phyloP scores from a whole-genome alignment of 2,888 invertebrate genomes.

The Dryobota labecula region DNA sequence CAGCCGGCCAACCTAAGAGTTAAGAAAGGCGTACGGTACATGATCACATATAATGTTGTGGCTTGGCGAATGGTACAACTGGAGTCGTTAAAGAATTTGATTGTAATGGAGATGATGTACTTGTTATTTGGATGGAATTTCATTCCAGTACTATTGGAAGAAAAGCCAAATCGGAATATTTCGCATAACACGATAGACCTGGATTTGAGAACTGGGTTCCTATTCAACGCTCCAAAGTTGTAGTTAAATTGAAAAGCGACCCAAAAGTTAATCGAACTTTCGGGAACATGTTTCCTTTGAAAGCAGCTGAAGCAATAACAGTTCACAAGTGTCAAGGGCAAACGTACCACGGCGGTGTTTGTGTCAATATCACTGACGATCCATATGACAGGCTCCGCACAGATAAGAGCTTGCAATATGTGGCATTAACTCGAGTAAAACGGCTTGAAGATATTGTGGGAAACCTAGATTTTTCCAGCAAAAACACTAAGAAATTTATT shows the following conservation, averaged over 20 bases:
- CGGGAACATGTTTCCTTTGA: constrained; percentile 22
- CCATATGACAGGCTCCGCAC: not conserved
- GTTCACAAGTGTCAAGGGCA: constrained; percentile 19
- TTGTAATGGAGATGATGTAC: constrained; percentile 1
- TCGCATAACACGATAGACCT: constrained; percentile 5
- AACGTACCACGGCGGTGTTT: constrained; percentile 1
- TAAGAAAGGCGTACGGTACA: constrained; percentile 3
- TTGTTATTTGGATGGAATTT: constrained; percentile 24
- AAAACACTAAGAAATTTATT: not conserved
- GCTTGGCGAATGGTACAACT: constrained; percentile 13
- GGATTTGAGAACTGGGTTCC: constrained; percentile 12
- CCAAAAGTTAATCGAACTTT: not conserved
- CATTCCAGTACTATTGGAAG: constrained; percentile 2
- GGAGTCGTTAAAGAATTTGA: constrained; percentile 19
- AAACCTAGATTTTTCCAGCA: not conserved
- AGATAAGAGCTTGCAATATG: constrained; percentile 5
- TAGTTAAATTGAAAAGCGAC: constrained; percentile 10
- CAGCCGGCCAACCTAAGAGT: not conserved
- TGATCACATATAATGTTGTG: constrained; percentile 16
- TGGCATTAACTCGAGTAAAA: constrained; percentile 7
- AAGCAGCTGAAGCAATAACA: constrained; percentile 19
- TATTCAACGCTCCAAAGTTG: not conserved
- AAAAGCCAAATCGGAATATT: constrained; percentile 13
- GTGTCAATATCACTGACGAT: not conserved
- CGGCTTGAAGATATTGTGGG: constrained; percentile 16